Evolutionary conservation across 2,113 vertebrate genomes (phyloP).

Genomic region (Nyctibius bracteatus): DNA sequence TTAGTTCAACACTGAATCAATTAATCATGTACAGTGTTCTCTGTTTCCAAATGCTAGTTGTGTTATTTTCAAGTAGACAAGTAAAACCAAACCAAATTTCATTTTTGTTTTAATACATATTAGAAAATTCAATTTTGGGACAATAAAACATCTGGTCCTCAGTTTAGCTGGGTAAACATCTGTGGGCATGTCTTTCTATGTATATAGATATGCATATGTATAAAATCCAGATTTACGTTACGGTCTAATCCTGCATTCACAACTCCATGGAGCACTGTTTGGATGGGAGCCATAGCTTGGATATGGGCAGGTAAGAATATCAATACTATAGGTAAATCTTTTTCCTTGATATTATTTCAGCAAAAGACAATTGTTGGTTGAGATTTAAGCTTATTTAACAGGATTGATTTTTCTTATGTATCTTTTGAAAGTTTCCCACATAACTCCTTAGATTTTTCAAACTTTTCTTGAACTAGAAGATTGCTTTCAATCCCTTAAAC

Average conservation of each 20-base stretch:
- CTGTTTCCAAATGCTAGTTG: not conserved
- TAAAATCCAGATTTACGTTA: not conserved
- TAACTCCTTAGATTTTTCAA: not conserved
- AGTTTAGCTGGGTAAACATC: not conserved
- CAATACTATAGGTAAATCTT: not conserved
- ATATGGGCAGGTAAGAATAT: not conserved
- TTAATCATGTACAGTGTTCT: not conserved
- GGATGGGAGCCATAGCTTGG: not conserved
- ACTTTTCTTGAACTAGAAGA: not conserved
- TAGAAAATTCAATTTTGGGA: not conserved
- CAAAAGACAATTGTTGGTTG: not conserved
- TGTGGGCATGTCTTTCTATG: not conserved
- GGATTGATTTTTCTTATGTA: not conserved
- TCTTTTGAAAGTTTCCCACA: not conserved
- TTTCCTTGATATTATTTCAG: not conserved
- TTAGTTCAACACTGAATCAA: not conserved
- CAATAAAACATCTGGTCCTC: not conserved
- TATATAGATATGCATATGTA: not conserved
- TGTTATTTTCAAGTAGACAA: not conserved
- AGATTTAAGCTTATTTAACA: conserved; percentile 9
- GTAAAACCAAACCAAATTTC: not conserved
- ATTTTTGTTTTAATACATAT: not conserved
- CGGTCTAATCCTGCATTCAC: not conserved
- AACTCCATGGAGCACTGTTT: not conserved
- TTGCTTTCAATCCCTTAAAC: conserved; percentile 7